These are phyloP conservation scores for Porphyrio hochstetteri DNA, from an alignment of 2,113 vertebrate species.

Conservation along the genomic window DNA sequence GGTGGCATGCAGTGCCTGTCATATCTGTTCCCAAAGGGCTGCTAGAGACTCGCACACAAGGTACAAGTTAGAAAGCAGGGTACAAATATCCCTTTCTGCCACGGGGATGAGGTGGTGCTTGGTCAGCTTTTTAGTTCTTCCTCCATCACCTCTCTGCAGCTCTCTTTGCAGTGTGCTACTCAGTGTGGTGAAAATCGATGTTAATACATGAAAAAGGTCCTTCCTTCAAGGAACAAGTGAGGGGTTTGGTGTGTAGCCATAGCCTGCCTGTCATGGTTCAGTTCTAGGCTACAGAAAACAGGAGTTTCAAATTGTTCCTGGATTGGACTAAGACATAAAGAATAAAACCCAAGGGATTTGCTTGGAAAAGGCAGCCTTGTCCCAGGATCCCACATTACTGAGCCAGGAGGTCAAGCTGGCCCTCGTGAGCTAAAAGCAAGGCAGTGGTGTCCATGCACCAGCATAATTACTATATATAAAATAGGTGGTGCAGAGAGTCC, in stretches of 20 bases:
- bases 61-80: neutral
- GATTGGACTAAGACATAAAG: neutral
- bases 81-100: neutral
- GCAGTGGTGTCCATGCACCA: neutral
- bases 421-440: neutral
- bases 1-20: neutral
- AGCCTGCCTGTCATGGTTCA: neutral
- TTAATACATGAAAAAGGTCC: no score
- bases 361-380: neutral
- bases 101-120: neutral
- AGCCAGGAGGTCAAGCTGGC: neutral
- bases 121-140: neutral
- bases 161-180: neutral
- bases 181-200: fast-evolving
- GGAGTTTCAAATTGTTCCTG: neutral
- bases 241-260: neutral
- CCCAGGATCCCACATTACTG: neutral
- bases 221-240: neutral
- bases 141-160: neutral
- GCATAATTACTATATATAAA: neutral
- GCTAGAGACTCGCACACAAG: neutral
- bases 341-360: neutral
- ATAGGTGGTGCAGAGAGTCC: neutral
- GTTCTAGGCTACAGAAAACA: neutral
- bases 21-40: neutral